phyloP scores from a whole-genome alignment of 2,113 vertebrate genomes.

The Strix aluco region DNA sequence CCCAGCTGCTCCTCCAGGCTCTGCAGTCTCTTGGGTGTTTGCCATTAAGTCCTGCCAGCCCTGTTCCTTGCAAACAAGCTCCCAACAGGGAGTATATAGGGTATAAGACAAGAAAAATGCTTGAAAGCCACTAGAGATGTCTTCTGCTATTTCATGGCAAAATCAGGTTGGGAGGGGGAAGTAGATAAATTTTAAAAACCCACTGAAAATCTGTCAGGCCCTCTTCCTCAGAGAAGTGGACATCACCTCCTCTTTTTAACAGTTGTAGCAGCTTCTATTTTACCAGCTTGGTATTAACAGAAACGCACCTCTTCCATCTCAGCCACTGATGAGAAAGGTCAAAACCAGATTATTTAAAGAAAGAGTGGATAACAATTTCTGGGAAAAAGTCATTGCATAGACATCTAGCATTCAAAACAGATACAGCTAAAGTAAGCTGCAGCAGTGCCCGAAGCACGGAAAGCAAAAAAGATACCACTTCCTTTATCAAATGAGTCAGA shows the following conservation, averaged over 20 bases:
- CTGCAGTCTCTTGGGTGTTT: not conserved
- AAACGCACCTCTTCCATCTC: not conserved
- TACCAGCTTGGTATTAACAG: not conserved
- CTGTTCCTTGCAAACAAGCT: not conserved
- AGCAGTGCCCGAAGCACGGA: not conserved
- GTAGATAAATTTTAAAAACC: not conserved
- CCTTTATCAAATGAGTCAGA: not conserved
- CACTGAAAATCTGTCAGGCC: not conserved
- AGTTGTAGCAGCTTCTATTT: not conserved
- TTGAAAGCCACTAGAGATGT: not conserved
- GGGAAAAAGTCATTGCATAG: not conserved
- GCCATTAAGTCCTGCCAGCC: not conserved
- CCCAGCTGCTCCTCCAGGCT: not conserved
- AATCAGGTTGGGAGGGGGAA: fast-evolving
- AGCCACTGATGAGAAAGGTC: not conserved
- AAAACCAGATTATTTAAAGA: not conserved
- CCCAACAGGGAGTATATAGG: not conserved
- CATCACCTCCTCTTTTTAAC: not conserved
- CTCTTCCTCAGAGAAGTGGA: not conserved
- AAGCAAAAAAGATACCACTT: not conserved
- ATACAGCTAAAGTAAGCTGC: not conserved
- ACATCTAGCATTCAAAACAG: not conserved
- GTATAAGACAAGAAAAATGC: not conserved
- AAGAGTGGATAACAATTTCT: not conserved
- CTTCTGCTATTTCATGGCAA: not conserved